Evolutionary conservation across 2,113 vertebrate species (phyloP), one percentile per base, ranked within the genome.

Genomic region (Struthidea cinerea): DNA sequence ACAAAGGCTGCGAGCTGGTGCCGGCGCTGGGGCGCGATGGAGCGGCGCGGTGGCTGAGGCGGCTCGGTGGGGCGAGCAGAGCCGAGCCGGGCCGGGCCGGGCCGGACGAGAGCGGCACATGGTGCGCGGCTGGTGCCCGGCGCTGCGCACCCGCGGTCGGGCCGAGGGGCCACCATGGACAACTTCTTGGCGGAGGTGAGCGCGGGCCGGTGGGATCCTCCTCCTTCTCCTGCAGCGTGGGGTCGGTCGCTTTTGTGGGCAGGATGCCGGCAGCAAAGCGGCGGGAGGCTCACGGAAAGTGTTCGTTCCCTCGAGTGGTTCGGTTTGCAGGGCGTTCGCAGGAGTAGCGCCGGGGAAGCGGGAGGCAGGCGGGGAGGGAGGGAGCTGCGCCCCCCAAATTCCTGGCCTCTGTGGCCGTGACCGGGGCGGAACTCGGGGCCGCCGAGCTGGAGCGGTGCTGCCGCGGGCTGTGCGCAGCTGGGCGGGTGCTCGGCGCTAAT

Each of bases 151-250:
- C 92, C 44, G 83, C 90, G 49, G 86, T 63, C 74, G 78, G 74
- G 83, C 84, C 76, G 37, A 68, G 71, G 71, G 61, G 68, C 67
- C 85, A 80, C 81, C 91, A 96, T 96, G 95, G 95, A 95, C 49
- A 87, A 84, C 91, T 96, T 96, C 52, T 93, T 89, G 84, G 95
- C 73, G 33, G 95, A 96, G 95, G 95, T 89, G 93, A 96, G 95
- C 35, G 57, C 57, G 68, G 61, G 56, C 41, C 37, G 67, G 59
- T 47, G 68, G 46, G 73, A 20, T 19, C 15, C 16, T 55, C 24
- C 33, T 56, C 19, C 42, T 42, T 7, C 22, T 59, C 13, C 50
- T 49, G 5, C 57, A 39, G 2, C 61, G n/a, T 46, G 90, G 23
- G 24, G 23, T 39, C 19, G 17, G 23, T 39, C 19, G 17, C 87